These are phyloP conservation scores for Scaptodrosophila latifasciaeformis DNA, from an alignment of 2,888 invertebrate genomes.

Conservation along the genomic window DNA sequence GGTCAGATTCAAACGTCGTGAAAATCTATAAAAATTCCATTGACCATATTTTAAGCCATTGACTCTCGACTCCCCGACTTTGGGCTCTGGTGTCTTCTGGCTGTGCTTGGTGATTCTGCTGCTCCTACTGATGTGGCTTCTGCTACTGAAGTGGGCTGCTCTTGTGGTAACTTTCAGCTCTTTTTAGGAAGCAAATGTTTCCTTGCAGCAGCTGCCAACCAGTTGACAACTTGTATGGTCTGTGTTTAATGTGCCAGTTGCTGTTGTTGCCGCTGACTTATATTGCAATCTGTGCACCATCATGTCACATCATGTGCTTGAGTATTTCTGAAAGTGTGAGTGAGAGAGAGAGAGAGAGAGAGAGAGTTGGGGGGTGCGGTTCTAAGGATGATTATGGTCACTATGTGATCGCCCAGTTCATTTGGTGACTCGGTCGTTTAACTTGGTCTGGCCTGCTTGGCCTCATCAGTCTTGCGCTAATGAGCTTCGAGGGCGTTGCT, in stretches of 20 bases:
- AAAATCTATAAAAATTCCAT: slow-evolving; percentile 67
- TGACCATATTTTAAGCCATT: slow-evolving; percentile 65
- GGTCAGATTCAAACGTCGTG: slow-evolving; percentile 22
- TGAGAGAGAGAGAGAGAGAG: too few species aligned
- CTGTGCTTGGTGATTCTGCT: slow-evolving; percentile 1
- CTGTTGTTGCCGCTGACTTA: slow-evolving; percentile 39
- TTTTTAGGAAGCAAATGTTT: slow-evolving; percentile 66
- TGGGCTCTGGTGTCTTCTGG: slow-evolving; percentile 10
- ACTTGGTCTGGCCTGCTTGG: background rate
- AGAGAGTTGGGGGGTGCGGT: too few species aligned
- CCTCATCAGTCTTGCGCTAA: slow-evolving; percentile 37
- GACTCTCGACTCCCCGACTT: slow-evolving; percentile 37
- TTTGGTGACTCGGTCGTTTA: slow-evolving; percentile 13
- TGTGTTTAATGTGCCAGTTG: slow-evolving; percentile 60
- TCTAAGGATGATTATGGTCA: too few species aligned
- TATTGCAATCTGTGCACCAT: slow-evolving; percentile 67
- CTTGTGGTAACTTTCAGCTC: too few species aligned
- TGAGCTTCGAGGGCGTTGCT: slow-evolving; percentile 56
- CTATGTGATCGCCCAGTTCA: slow-evolving; percentile 18
- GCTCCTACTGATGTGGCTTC: too few species aligned
- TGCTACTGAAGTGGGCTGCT: too few species aligned
- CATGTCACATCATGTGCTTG: slow-evolving; percentile 65
- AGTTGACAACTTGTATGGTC: slow-evolving; percentile 63
- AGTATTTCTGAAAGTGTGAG: too few species aligned
- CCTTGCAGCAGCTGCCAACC: slow-evolving; percentile 63